Conservation (phyloP, 1,140 invertebrate species). For the Sitophilus oryzae region DNA sequence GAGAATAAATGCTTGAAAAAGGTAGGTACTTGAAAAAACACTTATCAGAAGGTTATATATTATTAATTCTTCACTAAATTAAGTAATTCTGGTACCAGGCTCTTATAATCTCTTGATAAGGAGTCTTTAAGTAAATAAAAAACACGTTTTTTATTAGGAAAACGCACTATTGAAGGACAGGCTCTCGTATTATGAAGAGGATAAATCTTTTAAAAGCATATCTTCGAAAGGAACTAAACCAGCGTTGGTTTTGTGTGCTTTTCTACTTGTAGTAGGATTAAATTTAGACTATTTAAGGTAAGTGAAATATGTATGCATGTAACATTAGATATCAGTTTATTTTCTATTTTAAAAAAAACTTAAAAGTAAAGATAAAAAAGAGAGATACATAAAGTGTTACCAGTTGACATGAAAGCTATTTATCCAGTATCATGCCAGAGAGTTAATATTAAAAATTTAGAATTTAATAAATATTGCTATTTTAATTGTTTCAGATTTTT, state of each 20-base stretch:
- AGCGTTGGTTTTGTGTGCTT: constrained; percentile 31
- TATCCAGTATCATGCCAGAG: too few species aligned
- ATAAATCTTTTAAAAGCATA: constrained; percentile 11
- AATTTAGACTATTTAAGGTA: constrained; percentile 37
- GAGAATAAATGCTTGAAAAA: constrained; percentile 67
- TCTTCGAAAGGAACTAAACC: constrained; percentile 29
- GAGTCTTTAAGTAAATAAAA: not conserved
- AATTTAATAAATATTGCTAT: not conserved
- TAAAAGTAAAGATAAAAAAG: too few species aligned
- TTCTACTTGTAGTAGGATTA: constrained; percentile 35
- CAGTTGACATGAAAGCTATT: too few species aligned
- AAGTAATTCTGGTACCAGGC: not conserved
- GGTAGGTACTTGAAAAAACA: constrained; percentile 49
- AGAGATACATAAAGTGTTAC: too few species aligned
- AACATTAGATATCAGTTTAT: too few species aligned
- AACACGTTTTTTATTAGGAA: constrained; percentile 32
- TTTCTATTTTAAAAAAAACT: too few species aligned
- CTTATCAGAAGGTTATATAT: not conserved
- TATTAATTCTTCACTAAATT: not conserved
- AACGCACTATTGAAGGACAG: constrained; percentile 32
- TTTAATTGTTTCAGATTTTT: not conserved
- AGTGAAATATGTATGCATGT: not conserved
- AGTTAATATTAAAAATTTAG: too few species aligned
- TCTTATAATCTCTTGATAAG: not conserved
- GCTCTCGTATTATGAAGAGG: constrained; percentile 21